Evolutionary conservation across 2,888 invertebrate genomes (phyloP), one percentile per base, ranked within the genome.

Genomic region (Spilarctia lutea): DNA sequence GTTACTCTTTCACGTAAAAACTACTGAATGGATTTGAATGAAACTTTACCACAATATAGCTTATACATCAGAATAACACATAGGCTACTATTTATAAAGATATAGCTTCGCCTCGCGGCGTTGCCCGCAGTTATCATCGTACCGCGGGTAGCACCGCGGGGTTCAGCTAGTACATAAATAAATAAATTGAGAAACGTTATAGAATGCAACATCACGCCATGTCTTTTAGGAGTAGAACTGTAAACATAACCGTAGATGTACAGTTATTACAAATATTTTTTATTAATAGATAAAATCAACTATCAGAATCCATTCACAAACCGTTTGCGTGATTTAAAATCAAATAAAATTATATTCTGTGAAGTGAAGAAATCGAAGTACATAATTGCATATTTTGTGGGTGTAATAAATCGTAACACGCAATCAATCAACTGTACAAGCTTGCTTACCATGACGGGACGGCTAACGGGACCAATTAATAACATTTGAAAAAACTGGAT

Each of bases 351-450:
- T n/a, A 35, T 65, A 48, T 65, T 18, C n/a, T 71, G 35, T 72
- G 27, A 66, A 72, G 65, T 65, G 35, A 77, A n/a, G 16, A 30
- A 77, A 2, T 65, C 0, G 35, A 56, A 66, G 66, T 66, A n/a
- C n/a, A n/a, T n/a, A 72, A 68, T 65, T 69, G n/a, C 2, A 56
- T 6, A 52, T 60, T 33, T 67, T 39, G 52, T 56, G 10, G 30
- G 20, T 65, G 66, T 73, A 67, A 60, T 71, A 67, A 69, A 71
- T 18, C 27, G 69, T 63, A 71, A 76, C 63, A 67, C 48, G 20
- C 71, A 71, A 71, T 65, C 67, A 75, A 76, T 66, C 24, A 72
- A 67, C 65, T 48, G 76, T 71, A 72, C 67, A 76, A 80, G 73
- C 71, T 24, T 72, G 75, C 42, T 71, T 63, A 42, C 70, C 30